Evolutionary conservation across 2,113 vertebrate species (phyloP).

Genomic region (Chaetops frenatus): DNA sequence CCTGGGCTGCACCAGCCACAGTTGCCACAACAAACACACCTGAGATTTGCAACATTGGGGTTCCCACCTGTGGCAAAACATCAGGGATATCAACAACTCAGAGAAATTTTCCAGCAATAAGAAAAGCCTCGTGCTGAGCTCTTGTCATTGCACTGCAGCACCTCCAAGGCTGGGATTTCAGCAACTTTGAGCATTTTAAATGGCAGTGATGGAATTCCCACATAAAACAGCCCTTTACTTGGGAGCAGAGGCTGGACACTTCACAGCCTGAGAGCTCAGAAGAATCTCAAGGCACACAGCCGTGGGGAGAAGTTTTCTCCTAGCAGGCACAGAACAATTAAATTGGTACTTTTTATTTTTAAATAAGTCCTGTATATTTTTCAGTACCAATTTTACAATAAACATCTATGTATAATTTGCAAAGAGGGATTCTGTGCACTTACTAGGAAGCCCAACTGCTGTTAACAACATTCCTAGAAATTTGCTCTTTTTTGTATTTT

Average conservation of each 20-base stretch:
- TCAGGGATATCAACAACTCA: background rate
- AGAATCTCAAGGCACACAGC: accelerated
- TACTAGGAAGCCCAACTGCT: background rate
- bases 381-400: background rate
- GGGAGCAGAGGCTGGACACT: background rate
- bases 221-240: background rate
- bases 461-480: background rate
- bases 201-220: background rate
- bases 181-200: background rate
- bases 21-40: background rate
- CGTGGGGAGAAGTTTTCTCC: background rate
- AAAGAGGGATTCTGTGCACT: background rate
- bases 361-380: background rate
- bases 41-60: background rate
- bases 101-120: background rate
- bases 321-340: background rate
- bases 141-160: background rate
- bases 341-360: background rate
- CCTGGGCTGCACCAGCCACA: background rate
- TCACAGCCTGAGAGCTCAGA: background rate
- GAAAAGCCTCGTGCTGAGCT: background rate
- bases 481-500: background rate
- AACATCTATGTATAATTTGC: background rate
- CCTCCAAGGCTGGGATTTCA: background rate
- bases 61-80: background rate